Base-by-base conservation (phyloP, 2,797 vertebrate species). In the Malurus leucopterus region DNA sequence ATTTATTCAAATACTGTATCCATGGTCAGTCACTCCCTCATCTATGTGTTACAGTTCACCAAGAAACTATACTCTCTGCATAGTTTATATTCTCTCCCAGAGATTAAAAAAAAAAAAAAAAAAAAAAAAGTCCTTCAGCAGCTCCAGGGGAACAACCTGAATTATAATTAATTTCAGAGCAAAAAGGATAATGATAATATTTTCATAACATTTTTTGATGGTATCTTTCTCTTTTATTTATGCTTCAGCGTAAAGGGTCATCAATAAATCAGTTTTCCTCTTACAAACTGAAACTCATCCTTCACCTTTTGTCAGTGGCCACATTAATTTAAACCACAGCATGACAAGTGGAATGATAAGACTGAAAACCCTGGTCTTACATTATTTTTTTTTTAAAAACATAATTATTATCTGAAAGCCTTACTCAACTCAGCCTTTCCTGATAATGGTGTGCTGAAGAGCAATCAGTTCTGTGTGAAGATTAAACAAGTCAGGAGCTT, bases 361-460 rank as follows among this genome's bases (percentile, higher is more conserved):
- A 69, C 8, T 30, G 21, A 73, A 84, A 71, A 38, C 19, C 11
- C 4, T 24, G 68, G 6, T 40, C 2, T 84, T 72, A 32, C 8
- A 20, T 10, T n/a, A 36, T 3, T 23, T 8, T 40, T 50, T 27
- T 62, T 2, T 1, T 2, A 14, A 41, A 30, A 19, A 8, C 6
- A 4, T 8, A 41, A 38, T 19, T 43, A 30, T 43, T 61, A 29
- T 78, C 7, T 34, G 58, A 69, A 84, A 83, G 38, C 1, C 9
- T 55, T 74, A 79, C 36, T 77, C 49, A 64, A 10, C 16, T 85
- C 47, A 44, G 12, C 15, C 11, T 51, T 68, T 80, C 17, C n/a
- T 78, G 30, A 61, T 46, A 36, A 43, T 12, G 5, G 9, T 64
- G 14, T 18, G n/a, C 30, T 72, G 51, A 86, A 51, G 29, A 61